Base-by-base conservation (phyloP, 2,888 invertebrate genomes). In the Meta bourneti region DNA sequence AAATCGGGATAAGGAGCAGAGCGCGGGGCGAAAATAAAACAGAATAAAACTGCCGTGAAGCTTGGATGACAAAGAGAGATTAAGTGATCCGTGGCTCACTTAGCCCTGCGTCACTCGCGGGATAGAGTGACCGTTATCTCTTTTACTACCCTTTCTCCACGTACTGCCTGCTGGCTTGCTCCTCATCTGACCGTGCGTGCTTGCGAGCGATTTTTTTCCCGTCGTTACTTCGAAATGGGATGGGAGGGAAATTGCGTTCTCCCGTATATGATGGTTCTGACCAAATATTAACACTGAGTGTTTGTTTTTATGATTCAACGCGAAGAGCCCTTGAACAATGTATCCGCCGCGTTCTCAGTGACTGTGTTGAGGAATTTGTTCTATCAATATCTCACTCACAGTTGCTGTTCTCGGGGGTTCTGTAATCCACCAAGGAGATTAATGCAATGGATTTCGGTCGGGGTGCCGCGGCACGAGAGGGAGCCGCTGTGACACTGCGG, bases 11-110 rank as follows among this genome's bases (percentile, higher is more conserved):
- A 61, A 61, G 61, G 61, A 61, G 61, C 61, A 5, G 34, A 34
- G 34, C 34, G 34, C 34, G 34, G 34, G 34, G 34, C 34, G 4
- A 34, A 34, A 34, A 34, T 34, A 20, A 85, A 77, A 49, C 19
- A 77, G 78, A 78, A 86, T 79, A 79, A 79, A 71, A 78, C 61
- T 61, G 34, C 75, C 69, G 78, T 52, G 78, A 86, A 51, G 86
- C 70, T 70, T 20, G 51, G 86, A 79, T 86, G 86, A 86, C 86
- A 86, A 86, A 86, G 79, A 52, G 72, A 86, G 86, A 86, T 86
- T 86, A 86, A 86, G 78, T 86, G 86, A 78, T 79, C 78, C 71
- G 79, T 51, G 78, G 20, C 19, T 52, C 48, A 75, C 49, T 16
- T n/a, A 16, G 48, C 48, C 49, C 19, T 69, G 84, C 84, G 51